phyloP scores from a whole-genome alignment of 64 coral and sea anemone genomes.

The Orbicella faveolata region DNA sequence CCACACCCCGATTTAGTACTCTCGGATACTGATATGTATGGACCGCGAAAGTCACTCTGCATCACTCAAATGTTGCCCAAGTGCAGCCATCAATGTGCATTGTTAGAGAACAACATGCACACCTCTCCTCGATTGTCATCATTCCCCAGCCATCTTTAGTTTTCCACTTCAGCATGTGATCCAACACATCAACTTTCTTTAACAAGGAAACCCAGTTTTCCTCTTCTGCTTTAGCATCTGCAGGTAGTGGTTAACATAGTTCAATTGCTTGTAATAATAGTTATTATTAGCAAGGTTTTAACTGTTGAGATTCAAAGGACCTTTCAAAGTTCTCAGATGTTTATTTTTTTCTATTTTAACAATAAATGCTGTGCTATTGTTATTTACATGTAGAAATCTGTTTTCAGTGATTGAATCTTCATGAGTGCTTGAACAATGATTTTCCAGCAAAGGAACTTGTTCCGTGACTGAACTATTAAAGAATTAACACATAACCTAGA shows the following conservation, averaged over 20 bases:
- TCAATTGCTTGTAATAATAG: not conserved
- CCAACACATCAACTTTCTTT: conserved; percentile 33
- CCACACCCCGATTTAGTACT: conserved; percentile 21
- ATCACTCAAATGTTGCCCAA: conserved; percentile 6
- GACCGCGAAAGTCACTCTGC: not conserved
- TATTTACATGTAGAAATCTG: no score
- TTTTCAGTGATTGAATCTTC: no score
- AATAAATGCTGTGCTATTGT: no score
- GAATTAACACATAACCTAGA: no score
- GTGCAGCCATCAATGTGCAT: conserved; percentile 13
- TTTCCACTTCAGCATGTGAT: conserved; percentile 39
- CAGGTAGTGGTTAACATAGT: conserved; percentile 33
- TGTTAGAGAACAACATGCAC: conserved; percentile 31
- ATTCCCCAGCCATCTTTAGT: conserved; percentile 21
- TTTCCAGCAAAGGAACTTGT: no score
- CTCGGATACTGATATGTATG: conserved; percentile 12
- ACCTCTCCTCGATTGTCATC: conserved; percentile 47
- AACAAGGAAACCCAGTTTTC: conserved; percentile 40
- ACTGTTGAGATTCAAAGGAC: not conserved
- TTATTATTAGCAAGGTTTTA: not conserved
- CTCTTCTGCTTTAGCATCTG: conserved; percentile 27
- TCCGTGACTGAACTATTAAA: no score
- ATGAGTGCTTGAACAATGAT: no score
- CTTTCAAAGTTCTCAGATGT: not conserved
- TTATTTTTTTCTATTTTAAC: not conserved